phyloP scores from a whole-genome alignment of 2,888 invertebrate genomes.

The Oxytorus armatus region DNA sequence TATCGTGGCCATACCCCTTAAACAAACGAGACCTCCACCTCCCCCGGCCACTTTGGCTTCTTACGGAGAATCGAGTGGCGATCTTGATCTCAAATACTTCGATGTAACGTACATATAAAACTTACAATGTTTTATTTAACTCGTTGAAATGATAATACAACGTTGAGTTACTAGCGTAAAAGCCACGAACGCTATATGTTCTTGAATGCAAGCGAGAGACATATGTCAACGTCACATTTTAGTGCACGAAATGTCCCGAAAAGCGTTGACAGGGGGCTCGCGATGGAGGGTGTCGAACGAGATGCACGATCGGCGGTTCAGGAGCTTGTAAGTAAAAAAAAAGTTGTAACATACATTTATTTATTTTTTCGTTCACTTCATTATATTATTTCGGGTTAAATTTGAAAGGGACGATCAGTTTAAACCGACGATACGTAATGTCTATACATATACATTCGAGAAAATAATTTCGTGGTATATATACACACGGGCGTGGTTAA shows the following conservation, averaged over 20 bases:
- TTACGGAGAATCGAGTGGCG: not conserved
- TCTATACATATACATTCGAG: constrained; percentile 13
- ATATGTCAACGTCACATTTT: constrained; percentile 53
- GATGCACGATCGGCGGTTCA: constrained; percentile 34
- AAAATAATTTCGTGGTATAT: constrained; percentile 71
- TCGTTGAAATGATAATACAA: constrained; percentile 50
- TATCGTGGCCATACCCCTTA: no score
- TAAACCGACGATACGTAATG: constrained; percentile 7
- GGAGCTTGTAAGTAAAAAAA: constrained; percentile 9
- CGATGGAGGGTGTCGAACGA: constrained; percentile 31
- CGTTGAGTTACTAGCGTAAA: constrained; percentile 67
- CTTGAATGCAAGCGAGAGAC: constrained; percentile 25
- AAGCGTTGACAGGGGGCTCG: constrained; percentile 49
- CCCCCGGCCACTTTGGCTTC: not conserved
- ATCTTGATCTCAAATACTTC: constrained; percentile 4
- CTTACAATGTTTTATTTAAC: not conserved
- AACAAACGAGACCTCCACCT: no score
- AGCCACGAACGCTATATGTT: constrained; percentile 24
- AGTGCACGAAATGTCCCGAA: constrained; percentile 50
- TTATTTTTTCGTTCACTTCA: constrained; percentile 1
- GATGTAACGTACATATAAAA: constrained; percentile 12
- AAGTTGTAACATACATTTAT: not conserved
- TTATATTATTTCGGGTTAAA: constrained; percentile 39
- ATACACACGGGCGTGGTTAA: constrained; percentile 75
- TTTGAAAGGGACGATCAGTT: constrained; percentile 30